Evolutionary conservation across 2,888 invertebrate genomes (phyloP).

Genomic region (Cloeon dipterum): DNA sequence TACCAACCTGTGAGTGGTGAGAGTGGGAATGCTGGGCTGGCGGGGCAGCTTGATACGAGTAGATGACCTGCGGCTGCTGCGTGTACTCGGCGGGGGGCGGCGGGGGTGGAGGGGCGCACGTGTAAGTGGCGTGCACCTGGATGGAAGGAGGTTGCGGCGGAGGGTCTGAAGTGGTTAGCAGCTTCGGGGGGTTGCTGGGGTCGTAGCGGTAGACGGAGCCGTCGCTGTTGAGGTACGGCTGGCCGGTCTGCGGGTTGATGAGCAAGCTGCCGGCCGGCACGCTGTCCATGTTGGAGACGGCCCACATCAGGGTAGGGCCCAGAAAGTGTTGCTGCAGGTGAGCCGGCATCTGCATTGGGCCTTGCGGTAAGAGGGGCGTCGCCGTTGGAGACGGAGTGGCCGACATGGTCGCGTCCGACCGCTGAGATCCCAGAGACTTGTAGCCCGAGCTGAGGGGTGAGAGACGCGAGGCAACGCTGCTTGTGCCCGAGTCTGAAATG

Average conservation of each 20-base stretch:
- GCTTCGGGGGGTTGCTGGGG: conserved; percentile 36
- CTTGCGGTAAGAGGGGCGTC: conserved; percentile 10
- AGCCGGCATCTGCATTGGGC: neutral
- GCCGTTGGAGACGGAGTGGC: conserved; percentile 55
- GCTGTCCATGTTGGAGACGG: conserved; percentile 61
- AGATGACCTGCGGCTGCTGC: neutral
- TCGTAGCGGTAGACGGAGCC: conserved; percentile 56
- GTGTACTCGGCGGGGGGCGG: neutral
- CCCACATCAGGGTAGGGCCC: conserved; percentile 44
- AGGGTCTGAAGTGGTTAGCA: conserved; percentile 6
- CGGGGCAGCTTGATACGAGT: neutral
- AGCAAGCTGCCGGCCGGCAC: conserved; percentile 75
- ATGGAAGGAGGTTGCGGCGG: conserved; percentile 4
- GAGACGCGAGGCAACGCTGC: conserved; percentile 37
- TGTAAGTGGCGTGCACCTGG: neutral
- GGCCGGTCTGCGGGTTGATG: conserved; percentile 67
- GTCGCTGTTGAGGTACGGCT: conserved; percentile 50
- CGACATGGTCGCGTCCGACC: conserved; percentile 35
- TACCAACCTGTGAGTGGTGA: too few relatives aligned
- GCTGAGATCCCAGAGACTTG: conserved; percentile 41
- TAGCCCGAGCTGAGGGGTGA: conserved; percentile 57
- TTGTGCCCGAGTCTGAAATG: conserved; percentile 26
- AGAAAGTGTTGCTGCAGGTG: conserved; percentile 1
- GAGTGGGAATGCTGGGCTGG: conserved; percentile 1
- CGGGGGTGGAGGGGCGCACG: neutral